A percentile compares a stretch with the other conserved stretches of the same genome.
These are phyloP conservation scores for Anas platyrhynchos DNA, from an alignment of 2,113 vertebrate species.

Conservation along the genomic window DNA sequence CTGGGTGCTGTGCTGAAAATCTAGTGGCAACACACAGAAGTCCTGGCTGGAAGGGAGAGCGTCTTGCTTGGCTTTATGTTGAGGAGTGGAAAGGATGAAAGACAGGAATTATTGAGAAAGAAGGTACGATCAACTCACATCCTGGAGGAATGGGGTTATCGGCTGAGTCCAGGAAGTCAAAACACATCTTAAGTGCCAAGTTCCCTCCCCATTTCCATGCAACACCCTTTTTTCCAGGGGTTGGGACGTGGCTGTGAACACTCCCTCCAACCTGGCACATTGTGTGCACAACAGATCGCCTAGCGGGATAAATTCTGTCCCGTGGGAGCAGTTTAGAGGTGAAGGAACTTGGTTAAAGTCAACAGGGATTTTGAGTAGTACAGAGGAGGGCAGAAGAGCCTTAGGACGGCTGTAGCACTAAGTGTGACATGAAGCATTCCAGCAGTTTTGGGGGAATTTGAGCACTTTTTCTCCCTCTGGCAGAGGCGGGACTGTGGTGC, in stretches of 20 bases:
- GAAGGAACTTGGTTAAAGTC: background rate
- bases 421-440: rapidly evolving
- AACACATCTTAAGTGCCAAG: background rate
- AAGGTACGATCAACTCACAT: background rate
- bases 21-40: background rate
- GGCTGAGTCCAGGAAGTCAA: background rate
- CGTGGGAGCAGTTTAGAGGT: background rate
- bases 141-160: background rate
- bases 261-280: rapidly evolving
- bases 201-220: background rate
- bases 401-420: background rate
- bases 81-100: background rate
- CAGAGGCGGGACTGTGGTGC: background rate
- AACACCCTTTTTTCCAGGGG: background rate
- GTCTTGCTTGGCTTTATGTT: background rate
- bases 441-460: background rate
- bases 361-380: background rate
- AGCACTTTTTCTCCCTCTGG: background rate
- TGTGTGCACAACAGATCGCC: background rate
- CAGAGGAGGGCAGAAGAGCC: background rate
- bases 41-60: background rate
- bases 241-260: background rate
- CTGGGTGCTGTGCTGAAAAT: background rate
- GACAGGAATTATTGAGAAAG: background rate
- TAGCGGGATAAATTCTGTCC: background rate